phyloP scores from a whole-genome alignment of 2,888 invertebrate genomes.

The Drosophila bunnanda region DNA sequence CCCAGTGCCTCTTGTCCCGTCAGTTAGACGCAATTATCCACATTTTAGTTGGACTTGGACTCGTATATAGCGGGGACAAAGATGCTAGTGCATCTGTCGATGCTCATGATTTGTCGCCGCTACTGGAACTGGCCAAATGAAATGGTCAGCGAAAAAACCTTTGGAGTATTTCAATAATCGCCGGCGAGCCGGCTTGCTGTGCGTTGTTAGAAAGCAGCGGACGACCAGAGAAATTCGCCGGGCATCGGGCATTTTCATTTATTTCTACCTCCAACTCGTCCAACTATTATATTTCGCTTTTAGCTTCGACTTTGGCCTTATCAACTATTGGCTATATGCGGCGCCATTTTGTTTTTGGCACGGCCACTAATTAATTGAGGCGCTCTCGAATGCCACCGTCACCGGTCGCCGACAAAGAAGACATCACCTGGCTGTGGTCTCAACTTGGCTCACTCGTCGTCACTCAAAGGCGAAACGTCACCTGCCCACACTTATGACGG shows the following conservation, averaged over 20 bases:
- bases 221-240: conserved; percentile 66
- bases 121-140: conserved; percentile 45
- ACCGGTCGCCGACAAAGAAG: conserved; percentile 50
- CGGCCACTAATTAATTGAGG: conserved; percentile 69
- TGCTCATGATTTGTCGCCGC: conserved; percentile 68
- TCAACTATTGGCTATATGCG: conserved; percentile 51
- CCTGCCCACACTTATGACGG: conserved; percentile 54
- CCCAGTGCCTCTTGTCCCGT: conserved; percentile 61
- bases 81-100: conserved; percentile 43
- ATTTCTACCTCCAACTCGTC: conserved; percentile 23
- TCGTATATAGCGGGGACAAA: conserved; percentile 50
- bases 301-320: conserved; percentile 22
- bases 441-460: conserved; percentile 4
- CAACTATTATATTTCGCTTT: conserved; percentile 25
- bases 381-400: conserved; percentile 29
- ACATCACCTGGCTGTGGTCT: conserved; percentile 46
- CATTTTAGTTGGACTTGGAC: conserved; percentile 49
- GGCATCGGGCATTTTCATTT: conserved; percentile 37
- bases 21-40: conserved; percentile 73
- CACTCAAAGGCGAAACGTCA: conserved; percentile 34
- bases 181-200: conserved; percentile 29
- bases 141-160: conserved; percentile 63
- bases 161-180: conserved; percentile 74
- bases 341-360: conserved; percentile 53
- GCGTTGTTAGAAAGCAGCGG: conserved; percentile 73